Percentiles rank a stretch among this genome's conserved stretches.
Evolutionary conservation across 2,113 vertebrate genomes (phyloP).

Genomic region (Lathamus discolor): DNA sequence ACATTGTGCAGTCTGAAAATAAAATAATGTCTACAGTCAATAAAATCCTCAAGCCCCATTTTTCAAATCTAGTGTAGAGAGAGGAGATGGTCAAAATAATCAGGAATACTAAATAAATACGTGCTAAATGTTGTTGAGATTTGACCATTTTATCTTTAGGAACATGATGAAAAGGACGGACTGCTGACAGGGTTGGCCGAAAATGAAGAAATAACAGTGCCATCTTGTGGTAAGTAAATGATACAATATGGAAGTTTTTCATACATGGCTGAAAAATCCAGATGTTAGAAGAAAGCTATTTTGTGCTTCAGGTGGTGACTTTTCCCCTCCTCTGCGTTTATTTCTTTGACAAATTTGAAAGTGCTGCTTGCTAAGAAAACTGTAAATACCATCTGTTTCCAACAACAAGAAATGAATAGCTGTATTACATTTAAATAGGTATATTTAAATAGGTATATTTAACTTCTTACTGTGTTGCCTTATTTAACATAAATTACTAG

Average conservation of each 20-base stretch:
- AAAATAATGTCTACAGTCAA: not conserved
- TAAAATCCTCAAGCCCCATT: not conserved
- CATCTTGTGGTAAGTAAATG: slow-evolving; percentile 48
- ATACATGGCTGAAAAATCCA: not conserved
- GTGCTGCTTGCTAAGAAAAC: not conserved
- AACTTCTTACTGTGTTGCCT: not conserved
- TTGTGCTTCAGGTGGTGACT: not conserved
- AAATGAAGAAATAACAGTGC: slow-evolving; percentile 46
- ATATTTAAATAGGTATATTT: not conserved
- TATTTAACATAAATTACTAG: not conserved
- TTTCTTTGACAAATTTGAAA: not conserved
- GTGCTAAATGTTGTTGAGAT: not conserved
- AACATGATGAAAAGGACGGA: not conserved
- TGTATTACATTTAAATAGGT: not conserved
- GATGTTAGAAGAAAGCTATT: not conserved
- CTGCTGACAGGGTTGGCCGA: not conserved
- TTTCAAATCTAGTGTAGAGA: not conserved
- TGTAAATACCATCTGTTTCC: not conserved
- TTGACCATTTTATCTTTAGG: not conserved
- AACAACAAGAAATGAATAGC: not conserved
- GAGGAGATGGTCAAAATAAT: not conserved
- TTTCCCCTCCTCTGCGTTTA: not conserved
- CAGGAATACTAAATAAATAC: not conserved
- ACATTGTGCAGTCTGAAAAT: not conserved
- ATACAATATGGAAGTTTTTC: not conserved